A percentile compares a stretch with the other conserved stretches of the same genome.
Conservation (phyloP, 1,140 invertebrate genomes). For the Aphelinus certus region DNA sequence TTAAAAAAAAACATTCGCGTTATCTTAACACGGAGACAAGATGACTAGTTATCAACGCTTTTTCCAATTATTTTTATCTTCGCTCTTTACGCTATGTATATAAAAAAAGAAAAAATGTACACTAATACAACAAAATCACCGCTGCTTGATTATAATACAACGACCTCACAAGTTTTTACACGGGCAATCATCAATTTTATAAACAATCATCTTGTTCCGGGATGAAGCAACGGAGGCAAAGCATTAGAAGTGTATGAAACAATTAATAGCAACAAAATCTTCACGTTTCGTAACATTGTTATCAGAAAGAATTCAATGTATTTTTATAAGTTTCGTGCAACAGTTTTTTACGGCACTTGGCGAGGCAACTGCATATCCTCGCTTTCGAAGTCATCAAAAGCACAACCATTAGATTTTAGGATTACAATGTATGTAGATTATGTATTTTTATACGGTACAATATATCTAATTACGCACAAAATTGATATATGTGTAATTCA, state of each 20-base stretch:
- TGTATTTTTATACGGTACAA: neutral
- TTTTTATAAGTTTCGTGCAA: conserved; percentile 9
- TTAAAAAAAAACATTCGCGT: neutral
- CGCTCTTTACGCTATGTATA: too few species aligned
- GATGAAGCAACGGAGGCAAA: neutral
- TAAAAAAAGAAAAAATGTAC: too few species aligned
- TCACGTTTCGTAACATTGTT: conserved; percentile 11
- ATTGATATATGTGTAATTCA: too few species aligned
- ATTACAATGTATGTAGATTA: conserved; percentile 8
- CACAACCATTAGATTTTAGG: conserved; percentile 14
- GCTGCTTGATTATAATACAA: too few species aligned
- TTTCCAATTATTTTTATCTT: neutral
- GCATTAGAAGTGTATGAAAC: neutral
- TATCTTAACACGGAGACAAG: neutral
- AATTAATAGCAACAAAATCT: neutral
- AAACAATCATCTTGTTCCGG: conserved; percentile 17
- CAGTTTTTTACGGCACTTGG: conserved; percentile 18
- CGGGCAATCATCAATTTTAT: neutral
- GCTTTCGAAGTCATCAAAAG: conserved; percentile 12
- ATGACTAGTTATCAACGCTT: conserved; percentile 1
- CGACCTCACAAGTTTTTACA: neutral
- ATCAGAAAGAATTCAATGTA: conserved; percentile 19
- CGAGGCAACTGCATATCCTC: conserved; percentile 18
- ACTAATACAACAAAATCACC: too few species aligned
- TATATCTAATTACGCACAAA: neutral